phyloP scores from a whole-genome alignment of 2,888 invertebrate species.

The Dermolepida albohirtum region DNA sequence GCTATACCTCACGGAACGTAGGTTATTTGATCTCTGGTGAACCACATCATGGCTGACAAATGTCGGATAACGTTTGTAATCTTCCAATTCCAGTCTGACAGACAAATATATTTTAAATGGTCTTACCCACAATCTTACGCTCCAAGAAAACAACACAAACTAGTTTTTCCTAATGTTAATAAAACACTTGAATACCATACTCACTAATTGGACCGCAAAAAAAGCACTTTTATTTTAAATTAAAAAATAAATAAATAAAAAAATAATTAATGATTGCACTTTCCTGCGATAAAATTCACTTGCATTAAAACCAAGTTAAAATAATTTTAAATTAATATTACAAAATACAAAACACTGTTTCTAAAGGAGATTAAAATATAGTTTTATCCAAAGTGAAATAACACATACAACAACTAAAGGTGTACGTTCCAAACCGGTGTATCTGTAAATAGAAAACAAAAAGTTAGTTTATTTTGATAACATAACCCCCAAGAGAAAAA shows the following conservation, averaged over 20 bases:
- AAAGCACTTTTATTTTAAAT: constrained; percentile 22
- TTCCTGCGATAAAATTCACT: not conserved
- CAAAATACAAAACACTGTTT: constrained; percentile 14
- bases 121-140: not conserved
- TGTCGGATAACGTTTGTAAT: constrained; percentile 55
- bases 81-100: constrained; percentile 62
- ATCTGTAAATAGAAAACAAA: constrained; percentile 42
- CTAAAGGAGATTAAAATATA: constrained; percentile 10
- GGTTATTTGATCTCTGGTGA: constrained; percentile 48
- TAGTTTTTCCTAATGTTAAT: constrained; percentile 7
- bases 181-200: constrained; percentile 19
- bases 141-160: not conserved
- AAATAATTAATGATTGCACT: constrained; percentile 15
- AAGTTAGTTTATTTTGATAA: constrained; percentile 42
- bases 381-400: constrained; percentile 13
- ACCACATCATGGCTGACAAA: constrained; percentile 56
- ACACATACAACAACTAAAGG: constrained; percentile 19
- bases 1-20: constrained; percentile 54
- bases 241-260: constrained; percentile 22
- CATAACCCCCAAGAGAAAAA: constrained; percentile 39
- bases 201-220: constrained; percentile 8
- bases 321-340: constrained; percentile 1
- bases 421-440: constrained; percentile 27
- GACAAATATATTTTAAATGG: not conserved
- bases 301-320: constrained; percentile 13